These are phyloP conservation scores for Oscheius sp. DNA, from an alignment of 2,888 invertebrate species.

Conservation along the genomic window DNA sequence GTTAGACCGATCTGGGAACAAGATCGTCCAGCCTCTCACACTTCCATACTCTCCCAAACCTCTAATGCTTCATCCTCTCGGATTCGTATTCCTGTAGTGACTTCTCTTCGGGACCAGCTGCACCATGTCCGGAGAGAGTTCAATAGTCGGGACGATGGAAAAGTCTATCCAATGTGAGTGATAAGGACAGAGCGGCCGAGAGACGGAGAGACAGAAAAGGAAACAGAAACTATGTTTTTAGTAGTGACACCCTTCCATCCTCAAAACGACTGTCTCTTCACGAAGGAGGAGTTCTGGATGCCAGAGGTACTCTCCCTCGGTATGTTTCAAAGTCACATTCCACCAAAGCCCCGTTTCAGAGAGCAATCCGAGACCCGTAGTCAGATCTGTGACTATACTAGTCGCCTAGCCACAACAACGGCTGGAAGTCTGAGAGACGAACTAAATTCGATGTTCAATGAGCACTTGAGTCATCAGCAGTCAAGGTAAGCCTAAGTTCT, in stretches of 20 bases:
- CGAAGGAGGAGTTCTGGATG: constrained; percentile 22
- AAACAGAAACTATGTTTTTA: background rate
- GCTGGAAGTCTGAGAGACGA: constrained; percentile 14
- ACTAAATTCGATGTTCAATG: constrained; percentile 16
- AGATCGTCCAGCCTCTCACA: constrained; percentile 33
- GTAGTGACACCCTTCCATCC: constrained; percentile 9
- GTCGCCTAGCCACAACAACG: constrained; percentile 14
- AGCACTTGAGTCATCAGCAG: background rate
- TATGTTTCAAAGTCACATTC: background rate
- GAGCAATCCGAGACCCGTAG: constrained; percentile 16
- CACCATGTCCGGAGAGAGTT: constrained; percentile 34
- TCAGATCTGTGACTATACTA: constrained; percentile 15
- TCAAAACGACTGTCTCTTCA: constrained; percentile 29
- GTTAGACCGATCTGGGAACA: constrained; percentile 37
- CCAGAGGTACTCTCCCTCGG: constrained; percentile 19
- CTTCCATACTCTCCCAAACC: constrained; percentile 16
- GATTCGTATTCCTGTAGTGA: constrained; percentile 34
- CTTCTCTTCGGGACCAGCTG: constrained; percentile 36
- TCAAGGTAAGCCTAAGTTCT: constrained; percentile 2
- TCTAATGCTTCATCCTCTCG: constrained; percentile 5
- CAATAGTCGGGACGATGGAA: constrained; percentile 32
- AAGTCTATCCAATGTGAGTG: constrained; percentile 38
- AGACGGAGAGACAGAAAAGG: background rate
- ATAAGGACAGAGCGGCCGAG: background rate
- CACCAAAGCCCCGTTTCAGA: background rate